Evolutionary conservation across 2,797 vertebrate species (phyloP).

Genomic region (Dryobates pubescens): DNA sequence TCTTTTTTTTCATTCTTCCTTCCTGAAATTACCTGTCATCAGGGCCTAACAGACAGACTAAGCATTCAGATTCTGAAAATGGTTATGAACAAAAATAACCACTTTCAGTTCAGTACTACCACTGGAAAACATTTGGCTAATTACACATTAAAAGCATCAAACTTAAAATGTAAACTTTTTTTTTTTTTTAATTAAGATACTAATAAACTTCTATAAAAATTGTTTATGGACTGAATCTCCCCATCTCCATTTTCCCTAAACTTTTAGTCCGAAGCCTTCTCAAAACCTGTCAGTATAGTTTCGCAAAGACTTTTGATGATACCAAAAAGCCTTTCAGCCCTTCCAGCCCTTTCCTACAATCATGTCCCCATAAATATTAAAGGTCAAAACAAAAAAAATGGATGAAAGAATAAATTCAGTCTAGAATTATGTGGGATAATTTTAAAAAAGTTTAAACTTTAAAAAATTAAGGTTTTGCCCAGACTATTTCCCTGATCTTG

Average conservation of each 20-base stretch:
- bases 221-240: neutral
- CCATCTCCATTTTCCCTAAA: neutral
- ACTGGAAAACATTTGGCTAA: neutral
- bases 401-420: neutral
- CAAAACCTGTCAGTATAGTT: neutral
- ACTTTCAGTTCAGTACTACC: neutral
- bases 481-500: neutral
- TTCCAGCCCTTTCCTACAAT: neutral
- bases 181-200: neutral
- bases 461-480: neutral
- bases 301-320: neutral
- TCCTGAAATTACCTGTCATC: neutral
- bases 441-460: neutral
- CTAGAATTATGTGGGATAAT: neutral
- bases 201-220: neutral
- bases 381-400: neutral
- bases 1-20: neutral
- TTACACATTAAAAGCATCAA: neutral
- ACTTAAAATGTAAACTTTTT: neutral
- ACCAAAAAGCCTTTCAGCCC: rapidly evolving
- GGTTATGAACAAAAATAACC: neutral
- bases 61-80: neutral
- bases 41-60: neutral
- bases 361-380: neutral
- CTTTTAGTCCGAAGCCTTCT: neutral